These are phyloP conservation scores for Halcyon badia DNA, from an alignment of 2,797 vertebrate genomes.

Conservation along the genomic window DNA sequence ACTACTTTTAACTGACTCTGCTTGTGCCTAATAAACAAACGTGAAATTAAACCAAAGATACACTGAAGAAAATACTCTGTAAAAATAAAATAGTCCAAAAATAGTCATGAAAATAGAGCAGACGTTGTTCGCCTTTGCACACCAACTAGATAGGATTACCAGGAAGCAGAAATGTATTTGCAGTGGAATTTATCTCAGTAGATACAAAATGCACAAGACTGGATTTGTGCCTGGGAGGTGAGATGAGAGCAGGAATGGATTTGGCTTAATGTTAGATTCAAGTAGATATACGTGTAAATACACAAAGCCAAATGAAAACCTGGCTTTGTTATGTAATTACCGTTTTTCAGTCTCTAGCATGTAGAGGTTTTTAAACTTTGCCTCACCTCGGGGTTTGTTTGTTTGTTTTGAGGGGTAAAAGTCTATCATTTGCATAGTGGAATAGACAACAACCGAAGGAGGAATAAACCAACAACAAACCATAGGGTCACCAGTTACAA, in stretches of 20 bases:
- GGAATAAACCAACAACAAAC: not conserved
- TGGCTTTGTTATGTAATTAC: not conserved
- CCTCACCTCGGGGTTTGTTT: not conserved
- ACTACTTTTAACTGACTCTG: not conserved
- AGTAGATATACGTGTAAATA: not conserved
- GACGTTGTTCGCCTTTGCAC: not conserved
- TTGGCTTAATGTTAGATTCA: not conserved
- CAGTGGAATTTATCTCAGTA: not conserved
- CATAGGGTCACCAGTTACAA: not conserved
- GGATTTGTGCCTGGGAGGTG: not conserved
- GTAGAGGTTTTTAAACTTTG: not conserved
- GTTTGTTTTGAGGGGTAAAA: not conserved
- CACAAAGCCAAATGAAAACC: not conserved
- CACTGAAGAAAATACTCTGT: not conserved
- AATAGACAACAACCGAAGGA: not conserved
- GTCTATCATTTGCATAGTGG: not conserved
- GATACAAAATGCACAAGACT: not conserved
- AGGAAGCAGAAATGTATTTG: not conserved
- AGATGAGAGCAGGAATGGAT: not conserved
- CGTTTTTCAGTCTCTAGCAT: not conserved
- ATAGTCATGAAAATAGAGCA: not conserved
- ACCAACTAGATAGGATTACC: not conserved
- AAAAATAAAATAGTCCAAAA: not conserved
- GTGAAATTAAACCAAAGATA: not conserved
- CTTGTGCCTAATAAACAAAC: not conserved